Evolutionary conservation across 30 jellyfish, hydroid and myxozoan species (phyloP).

Genomic region (Aurelia coerulea): DNA sequence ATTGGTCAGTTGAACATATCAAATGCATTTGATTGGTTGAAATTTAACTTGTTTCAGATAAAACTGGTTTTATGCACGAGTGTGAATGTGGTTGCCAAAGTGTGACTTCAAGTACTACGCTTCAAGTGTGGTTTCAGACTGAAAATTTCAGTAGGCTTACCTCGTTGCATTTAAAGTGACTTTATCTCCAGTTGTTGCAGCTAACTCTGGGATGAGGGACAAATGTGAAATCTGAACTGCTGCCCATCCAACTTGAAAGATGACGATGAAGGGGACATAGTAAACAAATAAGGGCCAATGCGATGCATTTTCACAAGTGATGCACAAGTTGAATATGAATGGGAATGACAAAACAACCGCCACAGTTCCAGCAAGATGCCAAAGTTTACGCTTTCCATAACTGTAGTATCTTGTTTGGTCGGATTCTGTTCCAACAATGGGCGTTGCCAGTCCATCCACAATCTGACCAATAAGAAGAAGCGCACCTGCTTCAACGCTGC

Average conservation of each 20-base stretch:
- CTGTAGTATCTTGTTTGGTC: slow-evolving; percentile 47
- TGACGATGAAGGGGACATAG: slow-evolving; percentile 73
- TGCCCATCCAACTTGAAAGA: slow-evolving; percentile 95
- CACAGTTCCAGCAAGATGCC: slow-evolving; percentile 82
- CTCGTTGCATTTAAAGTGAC: slow-evolving; percentile 84
- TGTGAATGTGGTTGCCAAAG: too few species aligned
- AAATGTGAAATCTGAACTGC: slow-evolving; percentile 87
- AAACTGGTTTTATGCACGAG: too few species aligned
- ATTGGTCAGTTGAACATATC: too few species aligned
- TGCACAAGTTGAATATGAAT: slow-evolving; percentile 81
- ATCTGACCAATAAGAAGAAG: slow-evolving; percentile 86
- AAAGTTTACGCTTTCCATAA: slow-evolving; percentile 86
- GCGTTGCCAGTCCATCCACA: slow-evolving; percentile 94
- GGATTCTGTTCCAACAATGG: slow-evolving; percentile 89
- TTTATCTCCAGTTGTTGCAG: slow-evolving; percentile 61
- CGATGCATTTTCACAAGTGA: slow-evolving; percentile 64
- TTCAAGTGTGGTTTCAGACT: too few species aligned
- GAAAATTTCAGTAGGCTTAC: slow-evolving; percentile 23
- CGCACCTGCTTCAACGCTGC: slow-evolving; percentile 63
- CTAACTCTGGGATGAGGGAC: slow-evolving; percentile 84
- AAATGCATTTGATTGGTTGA: too few species aligned
- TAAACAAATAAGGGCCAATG: slow-evolving; percentile 72
- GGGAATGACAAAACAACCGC: slow-evolving; percentile 86
- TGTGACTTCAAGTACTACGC: too few species aligned
- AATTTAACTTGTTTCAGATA: too few species aligned